Base-by-base conservation (phyloP, 1,140 invertebrate species). In the Nephotettix cincticeps region DNA sequence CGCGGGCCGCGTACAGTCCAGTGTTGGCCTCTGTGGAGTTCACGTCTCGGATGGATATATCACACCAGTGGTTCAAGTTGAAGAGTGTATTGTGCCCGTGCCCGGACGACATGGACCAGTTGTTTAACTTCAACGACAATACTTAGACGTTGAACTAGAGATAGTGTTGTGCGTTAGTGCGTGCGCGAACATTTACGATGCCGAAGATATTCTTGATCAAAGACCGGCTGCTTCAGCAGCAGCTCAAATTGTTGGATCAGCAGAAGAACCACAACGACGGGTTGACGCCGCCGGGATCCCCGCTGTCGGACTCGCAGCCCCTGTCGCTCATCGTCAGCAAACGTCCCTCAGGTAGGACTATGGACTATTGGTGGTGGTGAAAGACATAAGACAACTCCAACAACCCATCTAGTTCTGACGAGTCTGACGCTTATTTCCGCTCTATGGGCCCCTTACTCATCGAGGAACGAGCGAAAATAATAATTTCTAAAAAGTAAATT, bases 151-250 rank as follows among this genome's bases (percentile, higher is more conserved):
- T 54, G 47, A 14, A 25, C 28, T 14, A 6, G 25, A 2, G 27
- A 25, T 27, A 19, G 68, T 58, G 40, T 54, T 63, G 51, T 64
- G 45, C 19, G 40, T 45, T 17, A 67, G 30, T 67, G 23, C 61
- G 23, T 69, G 61, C 70, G 23, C n/a, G 17, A 69, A 61, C 32
- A 66, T 54, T 25, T 29, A 36, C 21, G 77, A 95, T 95, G 93
- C 93, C 93, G 83, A 94, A 95, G 85, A 94, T 95, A 80, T 95
- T 94, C 81, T 81, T 93, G 73, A 93, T 94, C 76, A 94, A 94
- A 81, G 93, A 94, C 79, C 87, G 93, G 77, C 84, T 94, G 84
- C 91, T 92, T 75, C 91, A 93, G 87, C 93, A 94, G 86, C 93
- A 94, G 82, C 84, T 91, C 77, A 87, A 89, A 69, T 81, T 94